A percentile compares a stretch with the other conserved stretches of the same genome.
Evolutionary conservation across 2,888 invertebrate genomes (phyloP).

Genomic region (Phanerotoma sp.): DNA sequence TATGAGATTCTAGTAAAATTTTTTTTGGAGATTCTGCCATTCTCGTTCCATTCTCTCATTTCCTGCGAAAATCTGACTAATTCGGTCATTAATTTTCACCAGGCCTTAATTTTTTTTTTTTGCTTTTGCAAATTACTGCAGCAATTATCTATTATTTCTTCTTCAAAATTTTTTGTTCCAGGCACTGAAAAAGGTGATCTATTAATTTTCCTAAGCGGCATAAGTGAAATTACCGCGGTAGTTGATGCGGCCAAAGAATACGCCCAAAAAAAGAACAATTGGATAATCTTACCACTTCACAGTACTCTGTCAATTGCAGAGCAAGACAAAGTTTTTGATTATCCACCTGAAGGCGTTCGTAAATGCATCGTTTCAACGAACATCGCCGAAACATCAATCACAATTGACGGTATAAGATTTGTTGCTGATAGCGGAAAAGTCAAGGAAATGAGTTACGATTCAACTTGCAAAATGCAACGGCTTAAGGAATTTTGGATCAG

Average conservation of each 20-base stretch:
- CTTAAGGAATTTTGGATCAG: slow-evolving; percentile 96
- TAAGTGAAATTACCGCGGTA: slow-evolving; percentile 86
- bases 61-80: too few relatives aligned
- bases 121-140: not conserved
- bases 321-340: slow-evolving; percentile 96
- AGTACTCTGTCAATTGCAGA: slow-evolving; percentile 90
- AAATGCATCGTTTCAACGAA: slow-evolving; percentile 98
- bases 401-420: slow-evolving; percentile 97
- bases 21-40: too few relatives aligned
- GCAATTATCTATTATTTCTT: slow-evolving; percentile 20
- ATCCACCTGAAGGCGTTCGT: slow-evolving; percentile 89
- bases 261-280: slow-evolving; percentile 72
- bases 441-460: slow-evolving; percentile 96
- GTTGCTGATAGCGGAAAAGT: slow-evolving; percentile 97
- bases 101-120: not conserved
- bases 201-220: slow-evolving; percentile 92
- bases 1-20: too few relatives aligned
- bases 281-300: slow-evolving; percentile 93
- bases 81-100: not conserved
- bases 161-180: slow-evolving; percentile 46
- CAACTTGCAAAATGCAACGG: slow-evolving; percentile 84
- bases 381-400: slow-evolving; percentile 98
- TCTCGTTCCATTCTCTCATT: too few relatives aligned
- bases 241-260: slow-evolving; percentile 86
- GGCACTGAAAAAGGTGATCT: slow-evolving; percentile 88